These are phyloP conservation scores for Nebria ingens DNA, from an alignment of 1,140 invertebrate species.

Conservation along the genomic window DNA sequence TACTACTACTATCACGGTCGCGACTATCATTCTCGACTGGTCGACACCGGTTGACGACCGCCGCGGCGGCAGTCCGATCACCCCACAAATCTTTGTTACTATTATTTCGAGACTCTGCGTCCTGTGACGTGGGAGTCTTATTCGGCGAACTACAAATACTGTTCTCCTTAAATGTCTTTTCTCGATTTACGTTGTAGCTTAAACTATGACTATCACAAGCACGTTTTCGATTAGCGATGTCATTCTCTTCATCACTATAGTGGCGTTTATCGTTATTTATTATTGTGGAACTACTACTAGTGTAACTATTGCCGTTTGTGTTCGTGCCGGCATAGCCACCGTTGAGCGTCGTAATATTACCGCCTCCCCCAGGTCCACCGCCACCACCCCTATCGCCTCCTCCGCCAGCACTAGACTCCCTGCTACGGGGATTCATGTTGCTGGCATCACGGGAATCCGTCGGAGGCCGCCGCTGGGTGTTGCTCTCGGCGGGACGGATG, in stretches of 20 bases:
- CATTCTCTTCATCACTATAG: conserved; percentile 30
- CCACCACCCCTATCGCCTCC: no score
- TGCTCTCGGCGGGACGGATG: conserved; percentile 21
- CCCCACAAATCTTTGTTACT: conserved; percentile 19
- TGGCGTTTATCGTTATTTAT: conserved; percentile 23
- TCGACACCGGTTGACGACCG: no score
- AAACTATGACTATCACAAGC: conserved; percentile 25
- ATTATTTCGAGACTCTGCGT: conserved; percentile 16
- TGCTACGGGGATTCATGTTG: conserved; percentile 33
- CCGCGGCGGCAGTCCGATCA: conserved; percentile 16
- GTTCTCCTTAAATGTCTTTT: conserved; percentile 18
- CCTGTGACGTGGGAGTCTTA: not conserved
- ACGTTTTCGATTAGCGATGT: conserved; percentile 18
- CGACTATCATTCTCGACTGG: no score
- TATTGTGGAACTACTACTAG: no score
- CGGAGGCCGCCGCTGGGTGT: conserved; percentile 27
- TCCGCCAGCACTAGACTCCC: conserved; percentile 26
- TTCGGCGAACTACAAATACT: conserved; percentile 10
- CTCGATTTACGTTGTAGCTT: conserved; percentile 19
- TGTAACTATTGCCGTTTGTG: conserved; percentile 18
- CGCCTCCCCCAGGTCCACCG: no score
- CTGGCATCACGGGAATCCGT: conserved; percentile 33
- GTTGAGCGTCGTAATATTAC: conserved; percentile 12
- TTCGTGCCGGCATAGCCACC: conserved; percentile 15
- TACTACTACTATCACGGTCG: conserved; percentile 9